Evolutionary conservation across 1,140 invertebrate species (phyloP), one percentile per base, ranked within the genome.

Genomic region (Octopus bimaculoides): DNA sequence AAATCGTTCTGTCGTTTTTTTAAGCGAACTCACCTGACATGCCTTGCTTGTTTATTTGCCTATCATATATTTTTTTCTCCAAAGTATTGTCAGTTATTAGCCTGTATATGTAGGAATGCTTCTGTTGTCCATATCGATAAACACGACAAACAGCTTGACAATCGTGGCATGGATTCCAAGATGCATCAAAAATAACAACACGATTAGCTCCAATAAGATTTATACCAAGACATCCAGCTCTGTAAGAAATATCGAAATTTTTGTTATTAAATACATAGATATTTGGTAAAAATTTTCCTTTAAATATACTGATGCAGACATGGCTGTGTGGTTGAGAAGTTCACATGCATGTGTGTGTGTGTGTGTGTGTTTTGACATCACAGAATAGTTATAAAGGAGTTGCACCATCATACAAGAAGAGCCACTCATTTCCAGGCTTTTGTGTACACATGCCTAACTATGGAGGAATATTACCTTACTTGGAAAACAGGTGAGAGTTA

Each of bases 91-190:
- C 97, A 85, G 96, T 98, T 4, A 99, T 96, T 69, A 99, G 92
- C 75, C 98, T 93, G 90, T 99, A 99, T 5, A 99, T 96, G 89
- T 95, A 98, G 85, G 96, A 98, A 0, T 94, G 95, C 88, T 98
- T 99, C 82, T 93, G 92, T 89, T 99, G 98, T 0, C 98, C 97
- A 89, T 98, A 99, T 89, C 97, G 93, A 89, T 99, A 99, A 61
- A 99, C 97, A 85, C 98, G 91, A 90, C 98, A 99, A 3, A 99
- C 97, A 77, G 98, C 98, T 83, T 99, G 98, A 3, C 97, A 98
- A 88, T 99, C 98, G 89, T 99, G 97, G 87, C 98, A 99, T n/a
- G 98, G 98, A 91, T 99, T 99, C 97, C 98, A 99, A 5, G 96
- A 98, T 61, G 97, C 97, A 91, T 99, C 98, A 86, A 99, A 95